Evolutionary conservation across 2,888 invertebrate genomes (phyloP), one percentile per base, ranked within the genome.

Genomic region (Lasioglossum villosulum): DNA sequence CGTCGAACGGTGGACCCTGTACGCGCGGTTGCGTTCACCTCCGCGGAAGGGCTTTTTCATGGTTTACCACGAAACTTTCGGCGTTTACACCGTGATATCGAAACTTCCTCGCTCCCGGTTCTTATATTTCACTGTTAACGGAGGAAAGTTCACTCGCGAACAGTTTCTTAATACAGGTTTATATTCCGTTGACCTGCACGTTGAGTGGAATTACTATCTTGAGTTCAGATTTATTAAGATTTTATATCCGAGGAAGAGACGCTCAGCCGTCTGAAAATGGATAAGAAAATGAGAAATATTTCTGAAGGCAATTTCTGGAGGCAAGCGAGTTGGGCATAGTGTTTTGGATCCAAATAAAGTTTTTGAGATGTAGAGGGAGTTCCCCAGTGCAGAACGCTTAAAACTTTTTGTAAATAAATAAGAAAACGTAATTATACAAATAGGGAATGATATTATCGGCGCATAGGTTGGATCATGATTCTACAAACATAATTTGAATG

Each of bases 31-130:
- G 8, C 48, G 52, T 74, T 59, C 23, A 10, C 1, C 59, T 3
- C 45, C n/a, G 30, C 70, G 70, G 34, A 68, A 74, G n/a, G n/a
- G 56, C 52, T 68, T 63, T 37, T 37, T 23, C 84, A 42, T 59
- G 77, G 68, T 59, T 78, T 45, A 45, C 59, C 84, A 42, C 6
- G 45, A 71, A 84, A 84, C 84, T 83, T 84, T 78, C 52, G 10
- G 23, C 75, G 75, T 66, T 83, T 66, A 52, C 75, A 63, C 30
- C 83, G 42, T 16, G 34, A 30, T 37, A 27, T 19, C 71, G 59
- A 48, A 71, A 83, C 75, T 84, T 83, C 56, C 52, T 16, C n/a
- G 23, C 16, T 37, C n/a, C 59, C 3, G 30, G 19, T 34, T n/a
- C 42, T 27, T 66, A 74, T 74, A 82, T 84, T 82, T 59, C 66